Evolutionary conservation across 2,797 vertebrate species (phyloP).

Genomic region (Enteromius fasciolatus): DNA sequence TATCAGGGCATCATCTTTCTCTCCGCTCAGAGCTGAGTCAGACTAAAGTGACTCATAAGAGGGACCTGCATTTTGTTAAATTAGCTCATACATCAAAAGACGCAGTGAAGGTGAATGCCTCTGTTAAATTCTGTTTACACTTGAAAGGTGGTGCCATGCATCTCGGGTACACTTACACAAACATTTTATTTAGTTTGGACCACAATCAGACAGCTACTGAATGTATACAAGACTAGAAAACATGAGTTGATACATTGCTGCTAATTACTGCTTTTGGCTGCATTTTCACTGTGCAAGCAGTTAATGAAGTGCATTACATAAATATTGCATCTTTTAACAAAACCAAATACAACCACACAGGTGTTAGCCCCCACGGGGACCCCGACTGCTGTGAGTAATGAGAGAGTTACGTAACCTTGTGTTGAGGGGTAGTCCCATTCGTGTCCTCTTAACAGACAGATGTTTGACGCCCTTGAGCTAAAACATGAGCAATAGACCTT

Average conservation of each 20-base stretch:
- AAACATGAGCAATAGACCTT: constrained; percentile 27
- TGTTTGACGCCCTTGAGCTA: constrained; percentile 32
- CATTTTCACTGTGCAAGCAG: constrained; percentile 1
- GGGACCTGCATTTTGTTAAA: constrained; percentile 27
- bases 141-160: background rate
- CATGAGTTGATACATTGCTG: background rate
- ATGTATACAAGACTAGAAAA: background rate
- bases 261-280: background rate
- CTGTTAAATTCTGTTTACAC: background rate
- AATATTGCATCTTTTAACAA: constrained; percentile 16
- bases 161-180: background rate
- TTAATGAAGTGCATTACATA: constrained; percentile 27
- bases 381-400: constrained; percentile 31
- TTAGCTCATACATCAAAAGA: constrained; percentile 14
- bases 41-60: constrained; percentile 10
- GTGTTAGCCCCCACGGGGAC: constrained; percentile 26
- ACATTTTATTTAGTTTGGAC: background rate
- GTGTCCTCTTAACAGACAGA: constrained; percentile 19
- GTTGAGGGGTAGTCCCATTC: constrained; percentile 24
- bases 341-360: constrained; percentile 40
- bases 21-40: background rate
- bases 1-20: constrained; percentile 27
- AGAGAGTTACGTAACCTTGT: constrained; percentile 37
- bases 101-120: background rate
- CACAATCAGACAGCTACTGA: background rate